phyloP scores from a whole-genome alignment of 2,113 vertebrate species.

The Ellobius talpinus region DNA sequence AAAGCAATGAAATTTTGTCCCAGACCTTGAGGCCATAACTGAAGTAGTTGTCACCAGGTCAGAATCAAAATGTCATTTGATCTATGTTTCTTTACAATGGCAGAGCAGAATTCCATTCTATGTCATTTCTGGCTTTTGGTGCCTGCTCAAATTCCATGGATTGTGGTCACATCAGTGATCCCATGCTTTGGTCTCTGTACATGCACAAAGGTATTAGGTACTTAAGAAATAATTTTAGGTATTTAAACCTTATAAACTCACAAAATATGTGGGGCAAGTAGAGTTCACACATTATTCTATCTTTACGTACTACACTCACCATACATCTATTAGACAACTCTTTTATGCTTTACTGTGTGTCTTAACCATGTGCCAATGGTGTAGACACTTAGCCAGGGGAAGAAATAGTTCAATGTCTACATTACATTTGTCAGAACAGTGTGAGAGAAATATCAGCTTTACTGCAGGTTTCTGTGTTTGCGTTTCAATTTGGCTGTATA shows the following conservation, averaged over 20 bases:
- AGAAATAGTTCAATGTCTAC: background rate
- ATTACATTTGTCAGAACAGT: background rate
- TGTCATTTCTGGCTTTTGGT: background rate
- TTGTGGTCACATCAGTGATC: background rate
- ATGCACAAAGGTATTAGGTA: background rate
- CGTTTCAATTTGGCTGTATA: slow-evolving; percentile 6
- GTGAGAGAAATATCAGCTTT: background rate
- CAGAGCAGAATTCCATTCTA: background rate
- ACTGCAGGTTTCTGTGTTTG: background rate
- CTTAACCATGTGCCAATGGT: background rate
- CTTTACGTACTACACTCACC: background rate
- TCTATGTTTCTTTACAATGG: background rate
- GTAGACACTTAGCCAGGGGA: background rate
- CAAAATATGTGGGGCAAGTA: background rate
- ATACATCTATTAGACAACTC: background rate
- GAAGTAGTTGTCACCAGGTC: background rate
- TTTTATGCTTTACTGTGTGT: background rate
- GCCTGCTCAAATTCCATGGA: background rate
- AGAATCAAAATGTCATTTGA: background rate
- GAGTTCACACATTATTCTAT: background rate
- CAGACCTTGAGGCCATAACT: background rate
- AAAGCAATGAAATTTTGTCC: background rate
- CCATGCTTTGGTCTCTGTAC: background rate
- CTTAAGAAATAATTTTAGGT: background rate
- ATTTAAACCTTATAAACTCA: background rate